phyloP scores from a whole-genome alignment of 2,113 vertebrate genomes.

The Suncus etruscus region DNA sequence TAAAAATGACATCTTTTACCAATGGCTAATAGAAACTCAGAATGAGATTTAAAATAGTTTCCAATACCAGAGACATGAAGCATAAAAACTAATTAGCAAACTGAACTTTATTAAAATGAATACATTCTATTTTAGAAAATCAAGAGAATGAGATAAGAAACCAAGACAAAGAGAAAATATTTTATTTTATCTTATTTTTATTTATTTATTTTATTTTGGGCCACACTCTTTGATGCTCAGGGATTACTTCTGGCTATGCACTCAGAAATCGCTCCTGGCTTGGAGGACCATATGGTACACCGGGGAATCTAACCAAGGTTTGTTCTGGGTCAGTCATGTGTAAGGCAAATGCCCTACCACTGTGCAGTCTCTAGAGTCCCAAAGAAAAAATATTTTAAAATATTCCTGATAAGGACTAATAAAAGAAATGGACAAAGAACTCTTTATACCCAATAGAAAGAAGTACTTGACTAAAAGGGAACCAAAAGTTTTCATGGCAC shows the following conservation, averaged over 20 bases:
- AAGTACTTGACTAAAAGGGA: not conserved
- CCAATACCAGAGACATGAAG: not conserved
- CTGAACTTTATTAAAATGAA: not conserved
- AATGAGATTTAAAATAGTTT: not conserved
- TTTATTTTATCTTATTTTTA: too few species aligned
- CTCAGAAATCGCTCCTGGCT: too few species aligned
- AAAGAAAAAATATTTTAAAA: conserved; percentile 6
- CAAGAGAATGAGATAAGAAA: not conserved
- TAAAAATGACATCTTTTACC: not conserved
- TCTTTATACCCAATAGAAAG: not conserved
- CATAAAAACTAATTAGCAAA: conserved; percentile 1
- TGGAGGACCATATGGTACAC: too few species aligned
- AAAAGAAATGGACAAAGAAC: not conserved
- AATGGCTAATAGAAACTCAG: not conserved
- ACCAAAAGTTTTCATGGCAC: not conserved
- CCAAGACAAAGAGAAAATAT: not conserved
- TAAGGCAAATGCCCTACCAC: too few species aligned
- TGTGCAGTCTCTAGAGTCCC: too few species aligned
- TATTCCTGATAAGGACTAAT: not conserved
- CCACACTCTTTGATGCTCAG: too few species aligned
- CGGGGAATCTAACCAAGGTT: too few species aligned
- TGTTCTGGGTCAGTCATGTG: too few species aligned
- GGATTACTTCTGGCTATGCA: too few species aligned
- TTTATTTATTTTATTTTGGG: too few species aligned
- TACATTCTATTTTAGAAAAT: not conserved